Base-by-base conservation (phyloP, 2,888 invertebrate species). In the Bellardia bayeri region DNA sequence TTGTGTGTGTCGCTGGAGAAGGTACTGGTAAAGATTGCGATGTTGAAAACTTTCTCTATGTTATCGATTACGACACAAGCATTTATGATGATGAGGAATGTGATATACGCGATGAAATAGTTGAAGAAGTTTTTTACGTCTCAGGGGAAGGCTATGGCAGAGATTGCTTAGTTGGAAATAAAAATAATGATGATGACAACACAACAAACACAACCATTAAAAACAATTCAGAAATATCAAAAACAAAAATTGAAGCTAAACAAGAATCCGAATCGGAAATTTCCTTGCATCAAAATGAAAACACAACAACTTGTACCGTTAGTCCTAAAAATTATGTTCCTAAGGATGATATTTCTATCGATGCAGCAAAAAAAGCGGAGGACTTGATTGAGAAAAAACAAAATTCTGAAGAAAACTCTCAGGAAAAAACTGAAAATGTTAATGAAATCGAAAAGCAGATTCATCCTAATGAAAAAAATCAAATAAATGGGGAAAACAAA, bases 161-260 rank as follows among this genome's bases (percentile, higher is more conserved):
- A 30, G 96, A 96, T 42, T 97, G 96, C 91, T 94, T 96, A 84
- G 96, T 96, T 5, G 97, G 97, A 1, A 97, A 97, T 93, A 89
- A 90, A 2, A 92, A 92, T 54, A 89, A 88, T 40, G 91, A 92
- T 86, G 42, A 5, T 56, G 64, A 72, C 2, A 56, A 58, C 1
- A 16, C 33, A n/a, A 23, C 5, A n/a, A 72, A 63, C 30, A 11
- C 1, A n/a, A 42, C 45, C 3, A 63, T 42, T 33, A 64, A 63
- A 80, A 3, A 2, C 4, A 33, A 14, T 16, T 11, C 54, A 3
- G 49, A 54, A 1, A 13, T 23, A 2, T 23, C 33, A 7, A 64
- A 76, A 58, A 69, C 54, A 11, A 74, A 11, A 7, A 5, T 37
- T 54, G 45, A 68, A 6, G 5, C 5, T 11, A 13, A 30, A 30